These are phyloP conservation scores for Hypolimnas misippus DNA, from an alignment of 2,888 invertebrate species.

Conservation along the genomic window DNA sequence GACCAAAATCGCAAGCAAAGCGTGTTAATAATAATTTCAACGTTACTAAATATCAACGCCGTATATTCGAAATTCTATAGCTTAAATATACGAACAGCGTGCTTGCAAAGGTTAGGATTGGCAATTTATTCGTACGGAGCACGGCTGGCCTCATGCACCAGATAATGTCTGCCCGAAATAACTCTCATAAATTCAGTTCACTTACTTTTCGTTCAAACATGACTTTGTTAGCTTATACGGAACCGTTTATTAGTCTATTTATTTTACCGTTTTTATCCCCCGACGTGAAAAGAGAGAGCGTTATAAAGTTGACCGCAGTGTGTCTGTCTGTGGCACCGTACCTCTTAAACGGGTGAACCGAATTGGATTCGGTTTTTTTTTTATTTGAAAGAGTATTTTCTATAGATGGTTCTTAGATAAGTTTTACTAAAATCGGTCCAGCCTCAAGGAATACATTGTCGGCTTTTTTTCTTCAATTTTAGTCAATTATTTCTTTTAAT, in stretches of 20 bases:
- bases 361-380: too few species aligned
- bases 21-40: not conserved
- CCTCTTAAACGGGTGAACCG: too few species aligned
- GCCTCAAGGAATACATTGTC: too few species aligned
- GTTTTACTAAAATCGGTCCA: too few species aligned
- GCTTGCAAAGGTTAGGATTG: conserved; percentile 69
- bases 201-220: conserved; percentile 12
- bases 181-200: conserved; percentile 69
- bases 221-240: conserved; percentile 17
- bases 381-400: too few species aligned
- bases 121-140: conserved; percentile 65
- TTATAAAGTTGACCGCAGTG: too few species aligned
- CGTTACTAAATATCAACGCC: not conserved
- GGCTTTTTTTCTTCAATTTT: too few species aligned
- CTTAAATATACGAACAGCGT: conserved; percentile 25
- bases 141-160: conserved; percentile 49
- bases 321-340: too few species aligned
- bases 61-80: conserved; percentile 2
- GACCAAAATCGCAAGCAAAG: not conserved
- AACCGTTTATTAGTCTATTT: not conserved
- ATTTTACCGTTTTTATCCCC: too few species aligned
- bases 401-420: too few species aligned
- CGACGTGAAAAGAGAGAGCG: not conserved
- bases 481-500: not conserved
- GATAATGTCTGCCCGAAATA: conserved; percentile 69